These are phyloP conservation scores for Pseudachorutes palmiensis DNA, from an alignment of 1,140 invertebrate species.

Conservation along the genomic window DNA sequence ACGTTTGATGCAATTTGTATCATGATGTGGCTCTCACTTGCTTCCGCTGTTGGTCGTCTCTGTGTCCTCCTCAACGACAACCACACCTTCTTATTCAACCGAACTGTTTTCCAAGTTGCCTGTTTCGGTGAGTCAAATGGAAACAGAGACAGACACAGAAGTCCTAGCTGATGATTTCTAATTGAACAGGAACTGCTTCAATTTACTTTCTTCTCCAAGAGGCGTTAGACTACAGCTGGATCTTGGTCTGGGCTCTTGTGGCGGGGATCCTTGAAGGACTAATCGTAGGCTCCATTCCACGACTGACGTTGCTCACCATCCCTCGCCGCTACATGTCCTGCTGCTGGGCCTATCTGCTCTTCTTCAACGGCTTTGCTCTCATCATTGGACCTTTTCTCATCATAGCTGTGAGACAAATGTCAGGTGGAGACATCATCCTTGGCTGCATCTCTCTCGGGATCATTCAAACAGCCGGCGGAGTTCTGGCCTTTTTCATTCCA, in stretches of 20 bases:
- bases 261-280: conserved; percentile 15
- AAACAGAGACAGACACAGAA: not conserved
- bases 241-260: conserved; percentile 11
- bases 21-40: conserved; percentile 8
- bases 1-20: not conserved
- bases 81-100: conserved; percentile 17
- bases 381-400: conserved; percentile 13
- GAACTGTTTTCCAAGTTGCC: conserved; percentile 3
- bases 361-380: conserved; percentile 3
- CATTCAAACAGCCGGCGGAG: conserved; percentile 13
- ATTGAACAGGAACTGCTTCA: conserved; percentile 13
- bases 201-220: not conserved
- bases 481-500: conserved; percentile 18
- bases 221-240: conserved; percentile 13
- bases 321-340: conserved; percentile 1
- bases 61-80: not conserved
- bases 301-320: conserved; percentile 10
- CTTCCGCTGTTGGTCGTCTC: conserved; percentile 10
- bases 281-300: not conserved
- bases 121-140: not conserved
- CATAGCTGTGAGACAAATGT: conserved; percentile 1
- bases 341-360: not conserved
- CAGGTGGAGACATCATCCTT: not conserved
- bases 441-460: conserved; percentile 11
- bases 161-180: not conserved